Evolutionary conservation across 2,888 invertebrate species (phyloP).

Genomic region (Agonopterix alstromeriana): DNA sequence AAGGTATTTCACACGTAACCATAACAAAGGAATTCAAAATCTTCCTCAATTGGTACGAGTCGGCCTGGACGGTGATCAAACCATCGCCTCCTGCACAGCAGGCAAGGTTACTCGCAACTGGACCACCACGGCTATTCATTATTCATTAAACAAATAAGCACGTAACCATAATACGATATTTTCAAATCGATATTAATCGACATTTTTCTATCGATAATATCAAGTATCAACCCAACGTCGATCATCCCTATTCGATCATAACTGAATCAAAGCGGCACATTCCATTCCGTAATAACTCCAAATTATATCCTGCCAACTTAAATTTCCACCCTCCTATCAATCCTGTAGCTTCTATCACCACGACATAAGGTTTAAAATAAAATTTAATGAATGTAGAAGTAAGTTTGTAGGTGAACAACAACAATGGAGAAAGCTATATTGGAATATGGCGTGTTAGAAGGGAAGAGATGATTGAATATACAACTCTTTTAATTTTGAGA

Average conservation of each 20-base stretch:
- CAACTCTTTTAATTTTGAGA: conserved; percentile 59
- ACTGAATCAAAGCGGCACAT: conserved; percentile 47
- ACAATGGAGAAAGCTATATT: conserved; percentile 25
- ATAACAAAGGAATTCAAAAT: too few species aligned
- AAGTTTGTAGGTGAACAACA: neutral
- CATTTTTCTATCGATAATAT: neutral
- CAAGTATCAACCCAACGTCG: conserved; percentile 5
- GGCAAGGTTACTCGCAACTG: too few species aligned
- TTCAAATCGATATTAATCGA: neutral
- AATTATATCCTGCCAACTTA: conserved; percentile 31
- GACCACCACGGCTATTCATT: too few species aligned
- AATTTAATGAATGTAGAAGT: neutral
- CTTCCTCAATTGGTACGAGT: too few species aligned
- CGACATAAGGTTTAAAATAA: neutral
- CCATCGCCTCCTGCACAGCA: too few species aligned
- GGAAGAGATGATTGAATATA: conserved; percentile 20
- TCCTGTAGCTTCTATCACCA: neutral
- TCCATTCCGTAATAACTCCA: conserved; percentile 43
- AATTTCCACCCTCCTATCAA: neutral
- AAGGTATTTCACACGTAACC: too few species aligned
- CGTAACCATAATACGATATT: neutral
- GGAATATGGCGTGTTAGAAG: conserved; percentile 22
- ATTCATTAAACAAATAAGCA: neutral
- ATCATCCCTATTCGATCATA: conserved; percentile 29
- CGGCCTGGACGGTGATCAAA: too few species aligned